Base-by-base conservation (phyloP, 1,140 invertebrate genomes). In the Plutomurus gul region DNA sequence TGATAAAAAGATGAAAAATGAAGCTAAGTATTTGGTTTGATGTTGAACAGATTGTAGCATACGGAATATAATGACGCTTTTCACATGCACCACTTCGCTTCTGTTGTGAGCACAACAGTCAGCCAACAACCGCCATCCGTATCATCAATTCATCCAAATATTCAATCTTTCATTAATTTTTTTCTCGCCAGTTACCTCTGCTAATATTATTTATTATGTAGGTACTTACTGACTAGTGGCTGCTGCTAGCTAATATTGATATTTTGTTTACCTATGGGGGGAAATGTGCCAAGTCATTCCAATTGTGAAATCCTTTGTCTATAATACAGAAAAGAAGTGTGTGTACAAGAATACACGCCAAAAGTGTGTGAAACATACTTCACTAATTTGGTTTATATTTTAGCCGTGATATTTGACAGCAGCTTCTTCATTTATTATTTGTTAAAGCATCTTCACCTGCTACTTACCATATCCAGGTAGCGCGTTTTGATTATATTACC, bases 1-100 rank as follows among this genome's bases (percentile, higher is more conserved):
- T 65, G 56, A 65, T 65, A 65, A 65, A 65, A 65, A 65, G 56
- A 65, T 65, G 56, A 65, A 65, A 65, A 65, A 65, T 65, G 56
- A 65, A 30, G 30, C 56, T 18, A 6, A 36, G 56, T 30, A 65
- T 65, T 65, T 65, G 56, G 56, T 65, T 65, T 65, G 56, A 65
- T 65, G 56, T 65, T 65, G 56, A 65, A 65, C 56, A 65, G 56
- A 65, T 65, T 65, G 56, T 65, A 65, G 27, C 56, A 65, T 65
- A 65, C 56, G 56, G 56, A 36, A 65, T 65, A 65, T 65, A 65
- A 65, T 65, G 56, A 65, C 36, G 56, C 56, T 65, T 65, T 65
- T 65, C 56, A 65, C 56, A 65, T 65, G 56, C 56, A 65, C 56
- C 56, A 65, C 56, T 65, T 65, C 27, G 56, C 56, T 65, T 65